Percentiles rank a stretch among this genome's conserved stretches.
These are phyloP conservation scores for Mormyrops boulengeri DNA, from an alignment of 2,797 vertebrate genomes.

Conservation along the genomic window DNA sequence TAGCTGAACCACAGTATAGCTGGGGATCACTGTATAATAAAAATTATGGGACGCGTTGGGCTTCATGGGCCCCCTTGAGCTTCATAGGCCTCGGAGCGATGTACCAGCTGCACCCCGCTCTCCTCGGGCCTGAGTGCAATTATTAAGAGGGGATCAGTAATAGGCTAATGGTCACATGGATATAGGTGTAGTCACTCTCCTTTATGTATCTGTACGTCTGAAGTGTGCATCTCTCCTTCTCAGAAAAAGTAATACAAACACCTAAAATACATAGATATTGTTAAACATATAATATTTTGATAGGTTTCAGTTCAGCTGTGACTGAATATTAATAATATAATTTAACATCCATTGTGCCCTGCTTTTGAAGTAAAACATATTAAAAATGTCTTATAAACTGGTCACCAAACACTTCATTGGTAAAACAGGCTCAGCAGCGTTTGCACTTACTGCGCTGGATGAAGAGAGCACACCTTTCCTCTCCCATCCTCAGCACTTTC, in stretches of 20 bases:
- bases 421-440: too few relatives aligned
- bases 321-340: not conserved
- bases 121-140: too few relatives aligned
- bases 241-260: not conserved
- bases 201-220: not conserved
- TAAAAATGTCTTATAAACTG: not conserved
- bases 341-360: not conserved
- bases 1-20: too few relatives aligned
- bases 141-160: not conserved
- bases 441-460: too few relatives aligned
- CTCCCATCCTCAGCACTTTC: too few relatives aligned
- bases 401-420: too few relatives aligned
- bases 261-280: not conserved
- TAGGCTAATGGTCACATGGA: not conserved
- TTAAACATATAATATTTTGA: not conserved
- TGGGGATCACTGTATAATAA: too few relatives aligned
- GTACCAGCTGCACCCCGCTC: too few relatives aligned
- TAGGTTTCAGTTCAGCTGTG: not conserved
- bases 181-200: not conserved
- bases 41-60: too few relatives aligned
- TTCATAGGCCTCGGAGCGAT: too few relatives aligned
- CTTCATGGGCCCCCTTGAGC: too few relatives aligned
- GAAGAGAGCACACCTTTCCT: too few relatives aligned
- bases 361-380: not conserved
- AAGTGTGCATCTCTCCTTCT: not conserved